Base-by-base conservation (phyloP, 2,888 invertebrate species). In the Formica aserva region DNA sequence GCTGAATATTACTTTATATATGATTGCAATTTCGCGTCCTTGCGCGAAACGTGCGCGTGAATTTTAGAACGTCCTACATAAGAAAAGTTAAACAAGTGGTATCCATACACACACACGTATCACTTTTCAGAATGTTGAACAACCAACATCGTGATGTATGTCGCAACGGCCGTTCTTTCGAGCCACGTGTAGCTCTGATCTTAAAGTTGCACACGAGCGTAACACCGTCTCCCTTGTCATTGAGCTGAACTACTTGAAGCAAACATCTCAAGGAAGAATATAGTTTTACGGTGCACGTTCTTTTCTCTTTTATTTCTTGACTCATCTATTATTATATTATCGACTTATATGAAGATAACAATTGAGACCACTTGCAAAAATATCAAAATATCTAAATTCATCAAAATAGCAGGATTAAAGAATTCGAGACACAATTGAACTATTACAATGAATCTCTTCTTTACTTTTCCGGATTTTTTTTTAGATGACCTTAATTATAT, bases 1-100 rank as follows among this genome's bases (percentile, higher is more conserved):
- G 41, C 48, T 32, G 52, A 76, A 75, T 63, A 15, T 76, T 48
- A 65, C 48, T 52, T 66, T 66, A 32, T 11, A 45, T n/a, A 26
- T 26, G 13, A 41, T 41, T 35, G 35, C 48, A 26, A 65, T 35
- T 65, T 52, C 18, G 26, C 35, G 18, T 35, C 22, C 9, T 65
- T 35, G 8, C 41, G 38, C 41, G 15, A 32, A 32, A 5, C n/a
- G 45, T 15, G 38, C 18, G 35, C 35, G 13, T 35, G n/a, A 35
- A 76, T 38, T 4, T 38, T 66, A 18, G 22, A 13, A 26, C 26
- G 1, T 26, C 13, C 13, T 13, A 35, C 22, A 38, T 48, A 38
- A 29, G n/a, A n/a, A 35, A 22, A 66, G 18, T 76, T 13, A 29
- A 60, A 60, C 11, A 65, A 76, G 5, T n/a, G 32, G 18, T 26